Evolutionary conservation across 2,888 invertebrate genomes (phyloP).

Genomic region (Nomada hirtipes): DNA sequence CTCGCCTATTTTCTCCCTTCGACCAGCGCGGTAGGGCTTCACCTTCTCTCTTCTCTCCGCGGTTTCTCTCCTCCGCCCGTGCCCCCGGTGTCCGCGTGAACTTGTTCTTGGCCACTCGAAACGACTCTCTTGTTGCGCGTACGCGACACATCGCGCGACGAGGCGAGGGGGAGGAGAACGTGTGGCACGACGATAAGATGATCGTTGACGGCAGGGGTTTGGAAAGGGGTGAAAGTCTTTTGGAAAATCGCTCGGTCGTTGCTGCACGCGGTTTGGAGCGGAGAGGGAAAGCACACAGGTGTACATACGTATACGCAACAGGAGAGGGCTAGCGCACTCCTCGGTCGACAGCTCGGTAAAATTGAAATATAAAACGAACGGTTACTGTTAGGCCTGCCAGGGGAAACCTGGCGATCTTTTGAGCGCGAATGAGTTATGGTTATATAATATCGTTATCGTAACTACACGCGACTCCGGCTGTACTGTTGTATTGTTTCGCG

Average conservation of each 20-base stretch:
- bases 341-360: slow-evolving; percentile 49
- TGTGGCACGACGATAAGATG: slow-evolving; percentile 9
- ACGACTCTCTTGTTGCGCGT: slow-evolving; percentile 38
- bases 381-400: slow-evolving; percentile 63
- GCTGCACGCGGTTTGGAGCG: slow-evolving; percentile 21
- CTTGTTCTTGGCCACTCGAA: slow-evolving; percentile 64
- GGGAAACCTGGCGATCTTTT: slow-evolving; percentile 53
- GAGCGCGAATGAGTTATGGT: slow-evolving; percentile 53
- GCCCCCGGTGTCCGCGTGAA: slow-evolving; percentile 59
- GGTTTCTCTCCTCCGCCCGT: slow-evolving; percentile 25
- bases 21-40: slow-evolving; percentile 14
- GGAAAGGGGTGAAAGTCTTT: slow-evolving; percentile 72
- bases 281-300: slow-evolving; percentile 67
- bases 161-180: background rate
- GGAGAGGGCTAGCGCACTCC: slow-evolving; percentile 20
- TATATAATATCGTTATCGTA: slow-evolving; percentile 48
- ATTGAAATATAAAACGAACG: slow-evolving; percentile 70
- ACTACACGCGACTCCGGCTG: slow-evolving; percentile 11
- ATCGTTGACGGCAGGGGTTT: slow-evolving; percentile 9
- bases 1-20: slow-evolving; percentile 51
- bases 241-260: slow-evolving; percentile 63
- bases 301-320: slow-evolving; percentile 10
- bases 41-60: slow-evolving; percentile 34
- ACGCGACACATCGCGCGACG: slow-evolving; percentile 48
- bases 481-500: slow-evolving; percentile 36